These are phyloP conservation scores for Psilanteris sp. DNA, from an alignment of 1,140 invertebrate genomes.

Conservation along the genomic window DNA sequence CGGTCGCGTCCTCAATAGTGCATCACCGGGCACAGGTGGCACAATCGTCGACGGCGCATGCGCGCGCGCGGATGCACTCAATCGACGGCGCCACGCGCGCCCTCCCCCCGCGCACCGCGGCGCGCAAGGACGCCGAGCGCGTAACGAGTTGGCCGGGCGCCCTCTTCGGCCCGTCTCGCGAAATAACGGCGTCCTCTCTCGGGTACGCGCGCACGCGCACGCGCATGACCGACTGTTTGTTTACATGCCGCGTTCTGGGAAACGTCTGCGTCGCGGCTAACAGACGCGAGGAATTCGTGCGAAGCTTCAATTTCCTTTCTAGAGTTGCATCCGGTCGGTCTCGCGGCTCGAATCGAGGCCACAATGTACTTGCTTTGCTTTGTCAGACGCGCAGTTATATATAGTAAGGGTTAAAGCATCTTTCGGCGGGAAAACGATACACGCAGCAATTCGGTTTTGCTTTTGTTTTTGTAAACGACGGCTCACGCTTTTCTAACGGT, in stretches of 20 bases:
- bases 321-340: constrained; percentile 74
- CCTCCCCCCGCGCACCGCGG: constrained; percentile 4
- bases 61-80: constrained; percentile 55
- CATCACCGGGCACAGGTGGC: constrained; percentile 34
- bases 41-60: constrained; percentile 56
- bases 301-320: constrained; percentile 74
- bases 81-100: constrained; percentile 60
- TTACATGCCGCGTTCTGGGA: constrained; percentile 76
- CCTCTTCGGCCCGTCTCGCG: constrained; percentile 12
- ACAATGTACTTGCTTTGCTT: too few relatives aligned
- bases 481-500: too few relatives aligned
- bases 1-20: constrained; percentile 23
- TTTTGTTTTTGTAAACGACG: too few relatives aligned
- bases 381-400: too few relatives aligned
- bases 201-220: constrained; percentile 23
- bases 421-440: too few relatives aligned
- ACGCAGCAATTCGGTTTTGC: too few relatives aligned
- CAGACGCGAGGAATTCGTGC: constrained; percentile 69
- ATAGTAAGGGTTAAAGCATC: too few relatives aligned
- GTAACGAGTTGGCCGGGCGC: constrained; percentile 16
- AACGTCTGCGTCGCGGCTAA: constrained; percentile 76
- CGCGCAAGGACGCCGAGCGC: constrained; percentile 32
- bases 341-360: too few relatives aligned
- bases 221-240: constrained; percentile 71
- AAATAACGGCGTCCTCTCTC: constrained; percentile 26